phyloP scores from a whole-genome alignment of 2,888 invertebrate genomes.

The Ischnura elegans region DNA sequence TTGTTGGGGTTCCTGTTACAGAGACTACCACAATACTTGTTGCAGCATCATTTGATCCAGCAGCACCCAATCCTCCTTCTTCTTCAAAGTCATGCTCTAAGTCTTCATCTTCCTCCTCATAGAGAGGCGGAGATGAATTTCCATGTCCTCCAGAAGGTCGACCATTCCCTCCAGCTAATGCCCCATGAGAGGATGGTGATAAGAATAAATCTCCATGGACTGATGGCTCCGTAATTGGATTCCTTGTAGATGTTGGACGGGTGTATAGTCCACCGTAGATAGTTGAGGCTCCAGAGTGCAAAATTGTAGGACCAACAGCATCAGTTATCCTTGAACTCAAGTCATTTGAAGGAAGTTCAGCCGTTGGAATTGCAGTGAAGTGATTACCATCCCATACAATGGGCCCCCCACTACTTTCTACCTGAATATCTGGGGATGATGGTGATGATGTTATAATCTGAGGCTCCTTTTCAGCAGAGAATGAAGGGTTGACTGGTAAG shows the following conservation, averaged over 20 bases:
- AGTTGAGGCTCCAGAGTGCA: conserved; percentile 66
- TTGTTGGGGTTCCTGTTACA: conserved; percentile 74
- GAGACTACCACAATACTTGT: conserved; percentile 67
- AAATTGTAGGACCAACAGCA: neutral
- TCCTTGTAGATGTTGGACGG: conserved; percentile 21
- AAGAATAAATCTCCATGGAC: conserved; percentile 15
- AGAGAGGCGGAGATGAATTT: neutral
- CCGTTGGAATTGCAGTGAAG: conserved; percentile 41
- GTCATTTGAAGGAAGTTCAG: conserved; percentile 40
- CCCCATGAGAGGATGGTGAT: conserved; percentile 58
- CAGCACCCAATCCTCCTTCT: conserved; percentile 69
- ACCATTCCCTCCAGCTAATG: conserved; percentile 6
- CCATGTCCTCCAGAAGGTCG: neutral
- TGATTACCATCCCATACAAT: conserved; percentile 50
- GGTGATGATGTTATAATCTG: conserved; percentile 8
- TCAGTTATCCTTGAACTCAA: neutral
- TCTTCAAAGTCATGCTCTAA: conserved; percentile 69
- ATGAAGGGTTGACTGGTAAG: neutral
- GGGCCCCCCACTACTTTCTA: conserved; percentile 39
- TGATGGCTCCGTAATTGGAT: neutral
- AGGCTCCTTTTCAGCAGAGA: conserved; percentile 45
- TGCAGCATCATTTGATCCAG: conserved; percentile 69
- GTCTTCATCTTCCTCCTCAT: conserved; percentile 65
- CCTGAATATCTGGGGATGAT: conserved; percentile 13
- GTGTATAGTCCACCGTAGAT: conserved; percentile 67